A percentile compares a stretch with the other conserved stretches of the same genome.
These are phyloP conservation scores for Pterocles burchelli DNA, from an alignment of 2,113 vertebrate species.

Conservation along the genomic window DNA sequence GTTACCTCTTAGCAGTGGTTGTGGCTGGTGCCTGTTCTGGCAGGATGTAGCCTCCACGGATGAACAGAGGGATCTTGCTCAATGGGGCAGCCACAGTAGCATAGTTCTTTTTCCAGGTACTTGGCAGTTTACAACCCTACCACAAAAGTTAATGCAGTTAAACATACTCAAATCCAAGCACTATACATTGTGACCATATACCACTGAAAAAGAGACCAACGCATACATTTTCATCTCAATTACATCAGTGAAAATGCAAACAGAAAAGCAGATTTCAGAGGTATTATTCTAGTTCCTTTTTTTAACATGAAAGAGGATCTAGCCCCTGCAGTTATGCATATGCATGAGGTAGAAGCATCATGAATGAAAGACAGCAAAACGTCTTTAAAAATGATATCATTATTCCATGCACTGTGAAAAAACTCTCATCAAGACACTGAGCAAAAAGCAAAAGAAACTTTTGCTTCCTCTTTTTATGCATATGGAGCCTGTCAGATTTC, in stretches of 20 bases:
- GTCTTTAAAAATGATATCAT: constrained; percentile 10
- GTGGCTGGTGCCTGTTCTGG: constrained; percentile 35
- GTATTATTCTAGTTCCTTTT: neutral
- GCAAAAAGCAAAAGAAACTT: neutral
- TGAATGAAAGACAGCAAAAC: constrained; percentile 23
- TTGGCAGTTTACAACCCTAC: neutral
- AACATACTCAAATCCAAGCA: neutral
- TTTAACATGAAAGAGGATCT: neutral
- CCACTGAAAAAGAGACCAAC: neutral
- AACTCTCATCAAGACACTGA: neutral
- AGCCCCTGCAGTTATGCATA: constrained; percentile 1
- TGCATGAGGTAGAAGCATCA: neutral
- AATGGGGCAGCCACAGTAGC: constrained; percentile 14
- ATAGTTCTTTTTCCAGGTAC: constrained; percentile 7
- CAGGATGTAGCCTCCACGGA: constrained; percentile 55
- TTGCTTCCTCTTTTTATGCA: neutral
- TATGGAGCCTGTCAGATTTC: neutral
- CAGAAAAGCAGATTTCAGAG: neutral
- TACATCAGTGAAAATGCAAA: neutral
- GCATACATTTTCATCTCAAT: neutral
- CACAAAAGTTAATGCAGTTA: neutral
- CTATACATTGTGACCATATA: neutral
- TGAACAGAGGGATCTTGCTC: constrained; percentile 53
- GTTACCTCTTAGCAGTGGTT: constrained; percentile 33
- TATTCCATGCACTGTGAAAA: neutral